phyloP scores from a whole-genome alignment of 2,113 vertebrate species.

The Chauna torquata region DNA sequence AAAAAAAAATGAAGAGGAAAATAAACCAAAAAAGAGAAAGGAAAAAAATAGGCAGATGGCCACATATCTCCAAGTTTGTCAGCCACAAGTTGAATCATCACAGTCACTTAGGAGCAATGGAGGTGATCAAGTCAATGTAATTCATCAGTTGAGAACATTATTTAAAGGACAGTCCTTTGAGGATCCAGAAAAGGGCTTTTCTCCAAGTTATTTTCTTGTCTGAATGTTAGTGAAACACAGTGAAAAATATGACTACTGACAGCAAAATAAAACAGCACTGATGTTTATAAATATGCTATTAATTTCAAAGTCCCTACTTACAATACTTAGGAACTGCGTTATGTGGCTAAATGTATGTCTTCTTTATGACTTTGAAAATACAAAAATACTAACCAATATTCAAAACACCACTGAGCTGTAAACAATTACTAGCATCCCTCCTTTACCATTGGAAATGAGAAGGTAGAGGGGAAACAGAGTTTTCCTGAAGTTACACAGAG shows the following conservation, averaged over 20 bases:
- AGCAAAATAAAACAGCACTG: not conserved
- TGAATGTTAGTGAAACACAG: not conserved
- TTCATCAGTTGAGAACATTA: not conserved
- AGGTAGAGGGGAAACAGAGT: not conserved
- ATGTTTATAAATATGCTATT: not conserved
- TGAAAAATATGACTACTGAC: not conserved
- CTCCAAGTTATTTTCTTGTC: not conserved
- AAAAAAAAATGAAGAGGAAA: not conserved
- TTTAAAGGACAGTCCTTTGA: not conserved
- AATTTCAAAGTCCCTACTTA: not conserved
- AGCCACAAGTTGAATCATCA: not conserved
- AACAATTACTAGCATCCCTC: not conserved
- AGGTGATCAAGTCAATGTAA: not conserved
- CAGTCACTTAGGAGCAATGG: not conserved
- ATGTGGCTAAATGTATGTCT: not conserved
- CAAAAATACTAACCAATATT: not conserved
- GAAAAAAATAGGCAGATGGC: not conserved
- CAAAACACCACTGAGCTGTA: not conserved
- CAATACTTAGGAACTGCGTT: not conserved
- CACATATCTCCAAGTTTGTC: not conserved
- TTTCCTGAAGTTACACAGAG: not conserved
- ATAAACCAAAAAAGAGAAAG: not conserved
- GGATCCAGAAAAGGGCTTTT: not conserved
- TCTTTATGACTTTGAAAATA: not conserved
- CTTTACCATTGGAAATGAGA: not conserved